phyloP scores from a whole-genome alignment of 2,113 vertebrate genomes.

The Tapirus terrestris region DNA sequence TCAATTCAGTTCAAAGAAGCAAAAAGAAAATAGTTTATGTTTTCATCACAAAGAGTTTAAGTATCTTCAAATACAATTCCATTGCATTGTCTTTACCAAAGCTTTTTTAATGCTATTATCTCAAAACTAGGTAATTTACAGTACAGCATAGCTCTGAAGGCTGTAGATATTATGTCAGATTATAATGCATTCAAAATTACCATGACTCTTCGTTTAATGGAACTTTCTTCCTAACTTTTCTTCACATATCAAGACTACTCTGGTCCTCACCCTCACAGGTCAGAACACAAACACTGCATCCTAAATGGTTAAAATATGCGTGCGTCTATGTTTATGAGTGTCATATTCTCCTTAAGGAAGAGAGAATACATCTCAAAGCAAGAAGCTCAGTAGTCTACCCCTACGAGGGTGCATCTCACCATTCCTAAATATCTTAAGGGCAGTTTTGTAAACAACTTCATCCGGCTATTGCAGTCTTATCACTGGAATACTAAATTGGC shows the following conservation, averaged over 20 bases:
- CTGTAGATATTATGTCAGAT: background rate
- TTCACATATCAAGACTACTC: background rate
- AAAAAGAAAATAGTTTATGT: background rate
- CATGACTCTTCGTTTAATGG: background rate
- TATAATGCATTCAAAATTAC: background rate
- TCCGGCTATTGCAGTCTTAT: background rate
- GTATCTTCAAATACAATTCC: background rate
- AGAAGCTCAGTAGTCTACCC: background rate
- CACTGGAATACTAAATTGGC: background rate
- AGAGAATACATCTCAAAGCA: background rate
- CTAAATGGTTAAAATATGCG: background rate
- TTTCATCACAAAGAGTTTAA: conserved; percentile 18
- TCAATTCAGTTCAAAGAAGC: background rate
- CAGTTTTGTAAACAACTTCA: background rate
- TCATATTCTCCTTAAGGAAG: background rate
- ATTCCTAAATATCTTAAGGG: background rate
- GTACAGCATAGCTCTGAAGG: background rate
- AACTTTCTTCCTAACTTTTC: conserved; percentile 36
- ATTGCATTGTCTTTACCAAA: conserved; percentile 7
- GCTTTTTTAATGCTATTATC: background rate
- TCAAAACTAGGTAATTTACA: background rate
- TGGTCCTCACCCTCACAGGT: background rate
- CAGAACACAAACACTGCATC: background rate
- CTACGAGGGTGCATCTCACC: background rate
- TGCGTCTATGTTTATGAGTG: background rate